These are phyloP conservation scores for Choristoneura rosaceana DNA, from an alignment of 2,888 invertebrate genomes.

Conservation along the genomic window DNA sequence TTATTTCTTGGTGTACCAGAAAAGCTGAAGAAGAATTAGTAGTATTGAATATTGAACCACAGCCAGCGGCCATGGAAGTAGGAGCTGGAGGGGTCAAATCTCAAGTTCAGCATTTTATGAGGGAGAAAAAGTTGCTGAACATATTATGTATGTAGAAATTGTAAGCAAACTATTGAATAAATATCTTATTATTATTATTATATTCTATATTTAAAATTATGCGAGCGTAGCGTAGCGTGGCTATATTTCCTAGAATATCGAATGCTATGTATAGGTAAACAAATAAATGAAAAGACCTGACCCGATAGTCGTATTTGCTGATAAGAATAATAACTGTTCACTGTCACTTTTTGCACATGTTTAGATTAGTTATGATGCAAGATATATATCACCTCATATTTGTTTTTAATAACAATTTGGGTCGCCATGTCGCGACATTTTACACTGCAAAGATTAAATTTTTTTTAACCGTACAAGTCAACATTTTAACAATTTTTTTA, in stretches of 20 bases:
- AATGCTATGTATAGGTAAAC: slow-evolving; percentile 54
- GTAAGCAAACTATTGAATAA: too few relatives aligned
- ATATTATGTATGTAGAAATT: too few relatives aligned
- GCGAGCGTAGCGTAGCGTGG: not conserved
- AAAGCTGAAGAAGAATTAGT: too few relatives aligned
- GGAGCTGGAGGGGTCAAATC: not conserved
- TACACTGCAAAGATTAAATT: too few relatives aligned
- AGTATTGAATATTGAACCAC: too few relatives aligned
- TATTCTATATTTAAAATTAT: not conserved
- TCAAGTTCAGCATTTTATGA: not conserved
- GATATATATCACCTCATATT: slow-evolving; percentile 55
- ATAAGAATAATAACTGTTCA: slow-evolving; percentile 39
- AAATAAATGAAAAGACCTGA: slow-evolving; percentile 56
- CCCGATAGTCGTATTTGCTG: slow-evolving; percentile 59
- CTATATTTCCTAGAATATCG: slow-evolving; percentile 55
- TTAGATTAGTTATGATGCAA: slow-evolving; percentile 61
- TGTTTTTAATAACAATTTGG: slow-evolving; percentile 37
- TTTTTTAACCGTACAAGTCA: too few relatives aligned
- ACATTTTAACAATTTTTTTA: too few relatives aligned
- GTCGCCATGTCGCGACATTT: not conserved
- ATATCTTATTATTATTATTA: too few relatives aligned
- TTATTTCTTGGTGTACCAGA: too few relatives aligned
- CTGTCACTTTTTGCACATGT: slow-evolving; percentile 52
- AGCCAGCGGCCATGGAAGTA: too few relatives aligned
- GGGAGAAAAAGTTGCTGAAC: not conserved